These are phyloP conservation scores for Astyanax mexicanus DNA, from an alignment of 2,797 vertebrate species.

Conservation along the genomic window DNA sequence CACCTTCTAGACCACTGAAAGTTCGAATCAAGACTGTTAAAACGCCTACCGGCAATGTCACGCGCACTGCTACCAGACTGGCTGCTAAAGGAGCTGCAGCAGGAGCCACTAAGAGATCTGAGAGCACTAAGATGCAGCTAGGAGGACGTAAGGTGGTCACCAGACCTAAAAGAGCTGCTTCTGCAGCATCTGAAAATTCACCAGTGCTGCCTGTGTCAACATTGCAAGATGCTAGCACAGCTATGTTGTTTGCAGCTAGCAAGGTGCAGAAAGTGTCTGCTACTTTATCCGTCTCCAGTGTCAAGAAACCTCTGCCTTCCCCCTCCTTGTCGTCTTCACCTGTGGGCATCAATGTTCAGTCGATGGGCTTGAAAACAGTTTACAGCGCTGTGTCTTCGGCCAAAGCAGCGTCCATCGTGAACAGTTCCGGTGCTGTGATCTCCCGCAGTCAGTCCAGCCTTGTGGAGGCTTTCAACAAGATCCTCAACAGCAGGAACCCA, in stretches of 20 bases:
- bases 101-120: slow-evolving; percentile 59
- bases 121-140: slow-evolving; percentile 63
- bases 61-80: slow-evolving; percentile 84
- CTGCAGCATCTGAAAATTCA: slow-evolving; percentile 48
- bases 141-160: slow-evolving; percentile 57
- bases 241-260: slow-evolving; percentile 83
- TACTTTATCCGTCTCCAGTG: slow-evolving; percentile 68
- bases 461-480: slow-evolving; percentile 96
- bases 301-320: slow-evolving; percentile 81
- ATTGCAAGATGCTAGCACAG: slow-evolving; percentile 85
- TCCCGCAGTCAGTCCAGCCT: slow-evolving; percentile 93
- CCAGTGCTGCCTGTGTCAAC: slow-evolving; percentile 74
- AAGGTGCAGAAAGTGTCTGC: slow-evolving; percentile 79
- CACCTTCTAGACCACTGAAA: slow-evolving; percentile 80
- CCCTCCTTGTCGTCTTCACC: slow-evolving; percentile 58
- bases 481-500: slow-evolving; percentile 96
- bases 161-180: slow-evolving; percentile 67
- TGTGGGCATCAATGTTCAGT: slow-evolving; percentile 60
- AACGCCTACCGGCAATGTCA: slow-evolving; percentile 85
- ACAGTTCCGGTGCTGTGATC: slow-evolving; percentile 86
- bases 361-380: slow-evolving; percentile 80
- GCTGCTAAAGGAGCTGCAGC: slow-evolving; percentile 65
- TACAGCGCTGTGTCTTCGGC: slow-evolving; percentile 78
- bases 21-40: slow-evolving; percentile 93
- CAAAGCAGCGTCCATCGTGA: slow-evolving; percentile 82